These are phyloP conservation scores for Ciconia nigra DNA, from an alignment of 2,797 vertebrate species.

Conservation along the genomic window DNA sequence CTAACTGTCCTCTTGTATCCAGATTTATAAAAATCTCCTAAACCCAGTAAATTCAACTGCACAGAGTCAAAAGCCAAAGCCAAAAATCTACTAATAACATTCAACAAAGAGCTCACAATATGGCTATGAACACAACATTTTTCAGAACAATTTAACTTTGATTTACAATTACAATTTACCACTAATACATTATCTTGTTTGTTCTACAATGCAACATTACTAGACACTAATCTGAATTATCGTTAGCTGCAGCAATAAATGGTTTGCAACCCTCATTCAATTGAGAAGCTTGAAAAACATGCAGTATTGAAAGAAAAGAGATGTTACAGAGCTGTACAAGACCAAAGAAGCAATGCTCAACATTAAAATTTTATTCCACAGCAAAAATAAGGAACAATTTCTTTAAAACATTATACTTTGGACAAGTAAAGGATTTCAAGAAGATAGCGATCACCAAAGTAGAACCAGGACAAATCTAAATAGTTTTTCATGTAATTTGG, in stretches of 20 bases:
- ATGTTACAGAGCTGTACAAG: not conserved
- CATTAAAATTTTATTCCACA: not conserved
- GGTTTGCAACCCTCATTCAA: not conserved
- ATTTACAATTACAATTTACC: not conserved
- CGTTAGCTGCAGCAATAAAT: not conserved
- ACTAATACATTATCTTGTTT: not conserved
- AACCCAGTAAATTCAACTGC: not conserved
- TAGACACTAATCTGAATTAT: not conserved
- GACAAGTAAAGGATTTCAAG: not conserved
- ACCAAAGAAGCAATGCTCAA: not conserved
- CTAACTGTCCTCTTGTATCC: not conserved
- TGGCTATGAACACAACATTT: not conserved
- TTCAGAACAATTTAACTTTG: not conserved
- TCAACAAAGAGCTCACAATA: not conserved
- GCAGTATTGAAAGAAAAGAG: not conserved
- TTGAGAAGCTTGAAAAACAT: not conserved
- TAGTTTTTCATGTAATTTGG: not conserved
- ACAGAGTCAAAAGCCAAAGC: not conserved
- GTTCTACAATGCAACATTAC: not conserved
- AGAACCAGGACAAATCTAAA: not conserved
- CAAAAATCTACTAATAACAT: not conserved
- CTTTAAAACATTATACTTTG: not conserved
- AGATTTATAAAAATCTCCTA: not conserved
- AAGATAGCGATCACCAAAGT: accelerated
- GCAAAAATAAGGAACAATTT: not conserved